Evolutionary conservation across 2,888 invertebrate genomes (phyloP), one percentile per base, ranked within the genome.

Genomic region (Chrysodeixis includens): DNA sequence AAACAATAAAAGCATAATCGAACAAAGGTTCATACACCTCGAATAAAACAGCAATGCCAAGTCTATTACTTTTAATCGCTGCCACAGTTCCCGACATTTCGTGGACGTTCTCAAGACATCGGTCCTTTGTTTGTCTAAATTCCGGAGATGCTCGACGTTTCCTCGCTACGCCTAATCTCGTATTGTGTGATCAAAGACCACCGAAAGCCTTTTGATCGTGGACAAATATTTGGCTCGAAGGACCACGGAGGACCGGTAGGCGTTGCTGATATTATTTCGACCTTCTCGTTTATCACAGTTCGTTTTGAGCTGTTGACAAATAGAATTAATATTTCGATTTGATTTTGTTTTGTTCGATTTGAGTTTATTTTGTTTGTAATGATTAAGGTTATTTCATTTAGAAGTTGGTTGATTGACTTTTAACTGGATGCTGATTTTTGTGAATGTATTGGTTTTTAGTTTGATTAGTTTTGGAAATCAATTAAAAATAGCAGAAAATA

Each of bases 71-170:
- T 49, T 49, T 49, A 49, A 49, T 49, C 20, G 46, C 46, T 18
- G 16, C 18, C 20, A 49, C 35, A 1, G 16, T 4, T 49, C 6
- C 44, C 57, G 59, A 64, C 12, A 49, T 52, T 56, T 68, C n/a
- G 35, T 44, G 46, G 53, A 70, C 70, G 59, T 22, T 40, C 35
- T n/a, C 12, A 16, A 62, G 44, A 58, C 60, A 57, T 30, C 16
- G 59, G 7, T 9, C 61, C 65, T 63, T 78, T 74, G 67, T 79
- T 76, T 74, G 76, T 57, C 53, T 64, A 65, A 78, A 76, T 78
- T 68, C 68, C 61, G 53, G 55, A 60, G 62, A 76, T 73, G 62
- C 66, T 55, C 46, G 68, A 65, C 55, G 64, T 76, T 78, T 79
- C 66, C 66, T 62, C 58, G 59, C 67, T 51, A 68, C 66, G 61